phyloP scores from a whole-genome alignment of 2,113 vertebrate species.

The Urocynchramus pylzowi region DNA sequence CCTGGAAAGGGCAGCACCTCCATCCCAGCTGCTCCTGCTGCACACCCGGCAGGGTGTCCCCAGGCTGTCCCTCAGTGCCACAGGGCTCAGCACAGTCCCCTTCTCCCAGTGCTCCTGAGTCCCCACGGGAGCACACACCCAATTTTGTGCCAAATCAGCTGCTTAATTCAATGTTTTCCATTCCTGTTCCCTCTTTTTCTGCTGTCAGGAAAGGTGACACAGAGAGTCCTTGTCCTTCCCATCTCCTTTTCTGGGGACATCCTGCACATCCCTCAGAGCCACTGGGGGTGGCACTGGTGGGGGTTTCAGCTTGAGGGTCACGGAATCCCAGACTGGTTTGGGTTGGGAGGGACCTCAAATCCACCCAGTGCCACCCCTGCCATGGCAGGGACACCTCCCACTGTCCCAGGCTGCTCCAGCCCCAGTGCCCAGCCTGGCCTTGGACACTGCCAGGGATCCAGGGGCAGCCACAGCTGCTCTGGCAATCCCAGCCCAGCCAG shows the following conservation, averaged over 20 bases:
- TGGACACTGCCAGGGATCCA: too few species aligned
- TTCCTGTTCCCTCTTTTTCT: neutral
- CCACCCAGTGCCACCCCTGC: neutral
- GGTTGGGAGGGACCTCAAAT: neutral
- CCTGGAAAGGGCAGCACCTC: neutral
- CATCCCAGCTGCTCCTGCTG: neutral
- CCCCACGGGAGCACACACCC: rapidly evolving
- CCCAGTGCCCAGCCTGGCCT: neutral
- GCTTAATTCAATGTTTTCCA: neutral
- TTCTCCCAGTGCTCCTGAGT: rapidly evolving
- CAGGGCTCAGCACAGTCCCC: neutral
- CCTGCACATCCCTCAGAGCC: neutral
- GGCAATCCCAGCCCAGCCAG: too few species aligned
- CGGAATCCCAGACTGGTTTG: neutral
- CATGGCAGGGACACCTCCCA: neutral
- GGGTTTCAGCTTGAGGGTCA: neutral
- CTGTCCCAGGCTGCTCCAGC: neutral
- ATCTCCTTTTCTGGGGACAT: neutral
- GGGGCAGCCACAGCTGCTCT: too few species aligned
- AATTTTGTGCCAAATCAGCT: neutral
- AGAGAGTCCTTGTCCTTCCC: rapidly evolving
- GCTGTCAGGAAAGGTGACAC: neutral
- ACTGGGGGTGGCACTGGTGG: neutral
- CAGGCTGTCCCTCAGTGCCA: neutral
- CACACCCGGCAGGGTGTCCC: neutral